Conservation (phyloP, 2,797 vertebrate genomes). For the Epinephelus malabaricus region DNA sequence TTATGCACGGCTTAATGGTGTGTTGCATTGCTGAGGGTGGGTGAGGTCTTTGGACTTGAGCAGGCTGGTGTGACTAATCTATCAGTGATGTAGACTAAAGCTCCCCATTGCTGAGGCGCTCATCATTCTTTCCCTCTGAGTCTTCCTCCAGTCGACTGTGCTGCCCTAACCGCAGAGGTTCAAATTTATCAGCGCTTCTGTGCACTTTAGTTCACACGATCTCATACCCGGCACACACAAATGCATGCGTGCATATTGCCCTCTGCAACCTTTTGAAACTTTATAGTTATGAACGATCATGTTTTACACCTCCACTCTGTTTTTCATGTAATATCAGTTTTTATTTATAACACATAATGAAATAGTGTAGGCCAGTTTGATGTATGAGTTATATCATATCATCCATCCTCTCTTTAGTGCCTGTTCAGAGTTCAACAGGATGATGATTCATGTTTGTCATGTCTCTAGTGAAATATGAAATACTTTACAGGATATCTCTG, state of each 20-base stretch:
- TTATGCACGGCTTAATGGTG: conserved; percentile 13
- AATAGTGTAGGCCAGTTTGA: conserved; percentile 10
- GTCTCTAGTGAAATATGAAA: conserved; percentile 25
- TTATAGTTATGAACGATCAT: neutral
- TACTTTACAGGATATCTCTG: conserved; percentile 1
- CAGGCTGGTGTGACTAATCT: conserved; percentile 73
- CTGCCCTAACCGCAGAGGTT: conserved; percentile 55
- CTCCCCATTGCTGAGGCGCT: conserved; percentile 72
- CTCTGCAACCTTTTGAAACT: conserved; percentile 1
- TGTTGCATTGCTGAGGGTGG: conserved; percentile 47
- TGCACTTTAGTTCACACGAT: conserved; percentile 19
- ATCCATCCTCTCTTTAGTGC: neutral
- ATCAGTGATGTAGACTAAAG: conserved; percentile 71
- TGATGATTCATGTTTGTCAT: conserved; percentile 12
- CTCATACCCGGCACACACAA: conserved; percentile 9
- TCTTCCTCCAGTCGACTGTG: conserved; percentile 48
- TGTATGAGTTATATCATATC: conserved; percentile 5
- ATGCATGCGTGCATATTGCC: conserved; percentile 12
- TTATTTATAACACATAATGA: conserved; percentile 24
- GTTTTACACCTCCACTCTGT: conserved; percentile 17
- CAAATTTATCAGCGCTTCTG: conserved; percentile 52
- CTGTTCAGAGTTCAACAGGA: neutral
- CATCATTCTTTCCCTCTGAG: conserved; percentile 82
- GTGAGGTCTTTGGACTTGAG: conserved; percentile 61
- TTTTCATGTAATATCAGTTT: conserved; percentile 9